Percentiles rank a stretch among this genome's conserved stretches.
phyloP scores from a whole-genome alignment of 2,888 invertebrate genomes.

The Pristionchus japonicus region DNA sequence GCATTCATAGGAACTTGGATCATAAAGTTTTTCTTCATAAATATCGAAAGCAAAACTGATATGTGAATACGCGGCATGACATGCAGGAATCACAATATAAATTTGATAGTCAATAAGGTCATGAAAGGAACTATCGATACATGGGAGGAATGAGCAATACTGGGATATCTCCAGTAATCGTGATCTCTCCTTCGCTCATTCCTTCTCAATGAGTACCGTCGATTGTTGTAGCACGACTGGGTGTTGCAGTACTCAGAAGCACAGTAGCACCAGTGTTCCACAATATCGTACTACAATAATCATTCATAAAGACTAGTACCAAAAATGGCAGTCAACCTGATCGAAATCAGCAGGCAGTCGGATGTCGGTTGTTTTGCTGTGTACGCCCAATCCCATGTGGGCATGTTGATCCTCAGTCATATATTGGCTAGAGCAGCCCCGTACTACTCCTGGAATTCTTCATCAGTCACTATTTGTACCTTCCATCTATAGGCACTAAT shows the following conservation, averaged over 20 bases:
- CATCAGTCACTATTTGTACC: neutral
- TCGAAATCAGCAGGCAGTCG: slow-evolving; percentile 69
- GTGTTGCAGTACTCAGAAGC: slow-evolving; percentile 68
- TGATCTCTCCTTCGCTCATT: slow-evolving; percentile 11
- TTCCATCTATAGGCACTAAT: neutral
- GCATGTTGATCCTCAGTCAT: slow-evolving; percentile 70
- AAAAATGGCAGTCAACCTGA: slow-evolving; percentile 54
- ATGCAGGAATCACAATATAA: slow-evolving; percentile 29
- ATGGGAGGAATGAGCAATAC: neutral
- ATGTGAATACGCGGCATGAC: neutral
- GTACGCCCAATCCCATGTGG: slow-evolving; percentile 65
- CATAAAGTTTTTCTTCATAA: neutral
- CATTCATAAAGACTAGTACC: neutral
- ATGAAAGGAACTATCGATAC: neutral
- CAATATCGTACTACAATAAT: slow-evolving; percentile 64
- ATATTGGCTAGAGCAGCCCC: slow-evolving; percentile 68
- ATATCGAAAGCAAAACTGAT: neutral
- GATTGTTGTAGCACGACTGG: slow-evolving; percentile 52
- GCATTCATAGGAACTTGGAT: slow-evolving; percentile 32
- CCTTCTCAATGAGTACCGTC: slow-evolving; percentile 12
- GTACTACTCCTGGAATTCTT: slow-evolving; percentile 59
- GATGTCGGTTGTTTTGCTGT: slow-evolving; percentile 62
- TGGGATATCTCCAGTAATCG: slow-evolving; percentile 44
- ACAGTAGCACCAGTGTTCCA: slow-evolving; percentile 73
- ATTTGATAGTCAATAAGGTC: slow-evolving; percentile 2